phyloP scores from a whole-genome alignment of 2,113 vertebrate genomes.

The Merops nubicus region DNA sequence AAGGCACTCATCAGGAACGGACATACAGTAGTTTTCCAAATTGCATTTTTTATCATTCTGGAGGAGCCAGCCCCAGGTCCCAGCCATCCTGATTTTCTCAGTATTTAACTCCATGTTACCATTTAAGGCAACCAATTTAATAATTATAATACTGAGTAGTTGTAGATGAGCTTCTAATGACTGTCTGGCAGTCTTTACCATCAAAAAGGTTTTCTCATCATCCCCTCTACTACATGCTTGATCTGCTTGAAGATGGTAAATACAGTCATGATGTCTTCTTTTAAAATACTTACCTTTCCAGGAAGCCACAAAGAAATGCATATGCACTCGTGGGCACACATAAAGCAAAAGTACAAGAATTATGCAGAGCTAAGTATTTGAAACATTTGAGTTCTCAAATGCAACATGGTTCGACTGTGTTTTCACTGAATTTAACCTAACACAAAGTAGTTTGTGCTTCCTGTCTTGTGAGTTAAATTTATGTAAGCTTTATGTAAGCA shows the following conservation, averaged over 20 bases:
- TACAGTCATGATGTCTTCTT: background rate
- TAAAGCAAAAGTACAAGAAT: background rate
- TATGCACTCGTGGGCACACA: background rate
- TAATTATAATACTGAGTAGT: background rate
- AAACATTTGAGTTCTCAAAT: slow-evolving; percentile 26
- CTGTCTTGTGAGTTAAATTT: background rate
- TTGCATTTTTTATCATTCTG: background rate
- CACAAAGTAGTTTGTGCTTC: background rate
- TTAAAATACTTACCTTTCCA: background rate
- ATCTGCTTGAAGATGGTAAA: background rate
- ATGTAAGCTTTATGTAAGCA: slow-evolving; percentile 37
- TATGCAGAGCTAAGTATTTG: slow-evolving; percentile 31
- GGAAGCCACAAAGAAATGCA: background rate
- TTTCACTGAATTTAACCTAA: background rate
- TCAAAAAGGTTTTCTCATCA: background rate
- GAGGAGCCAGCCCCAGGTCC: background rate
- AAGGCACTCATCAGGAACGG: background rate
- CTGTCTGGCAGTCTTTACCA: background rate
- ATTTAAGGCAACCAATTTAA: background rate
- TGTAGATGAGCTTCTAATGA: background rate
- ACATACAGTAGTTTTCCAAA: background rate
- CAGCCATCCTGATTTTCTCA: background rate
- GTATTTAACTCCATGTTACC: background rate
- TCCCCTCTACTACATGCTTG: background rate
- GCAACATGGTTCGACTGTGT: slow-evolving; percentile 28